Evolutionary conservation across 53 echinoderm and acorn worm genomes (phyloP).

Genomic region (Hippasteria phrygiana): DNA sequence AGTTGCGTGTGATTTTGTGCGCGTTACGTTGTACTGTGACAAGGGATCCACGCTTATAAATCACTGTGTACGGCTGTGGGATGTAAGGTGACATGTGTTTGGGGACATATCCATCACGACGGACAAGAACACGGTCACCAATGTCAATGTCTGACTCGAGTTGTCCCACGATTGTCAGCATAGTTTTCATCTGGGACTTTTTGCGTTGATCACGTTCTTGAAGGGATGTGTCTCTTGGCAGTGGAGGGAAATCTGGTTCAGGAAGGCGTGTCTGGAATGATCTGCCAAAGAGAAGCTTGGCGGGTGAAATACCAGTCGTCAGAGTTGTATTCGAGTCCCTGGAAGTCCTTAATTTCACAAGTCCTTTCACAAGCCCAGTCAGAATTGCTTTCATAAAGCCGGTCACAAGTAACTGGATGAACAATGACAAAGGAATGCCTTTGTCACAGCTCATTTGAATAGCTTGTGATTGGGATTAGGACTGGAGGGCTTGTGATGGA

Average conservation of each 20-base stretch:
- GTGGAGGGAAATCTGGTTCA: neutral
- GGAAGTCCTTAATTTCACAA: too few species aligned
- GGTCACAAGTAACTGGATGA: too few species aligned
- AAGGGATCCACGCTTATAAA: conserved; percentile 33
- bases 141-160: conserved; percentile 37
- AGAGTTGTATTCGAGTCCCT: too few species aligned
- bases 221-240: too few species aligned
- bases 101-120: conserved; percentile 58
- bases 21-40: conserved; percentile 32
- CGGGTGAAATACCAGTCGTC: neutral
- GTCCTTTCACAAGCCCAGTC: too few species aligned
- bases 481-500: too few species aligned
- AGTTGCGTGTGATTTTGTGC: conserved; percentile 32
- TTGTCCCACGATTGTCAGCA: conserved; percentile 52
- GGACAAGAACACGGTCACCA: conserved; percentile 64
- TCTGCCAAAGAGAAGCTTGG: conserved; percentile 15
- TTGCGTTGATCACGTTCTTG: too few species aligned
- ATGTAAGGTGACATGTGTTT: conserved; percentile 67
- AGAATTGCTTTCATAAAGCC: too few species aligned
- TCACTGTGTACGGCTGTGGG: conserved; percentile 51
- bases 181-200: conserved; percentile 62
- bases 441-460: too few species aligned
- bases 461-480: too few species aligned
- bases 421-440: too few species aligned
- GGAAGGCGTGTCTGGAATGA: conserved; percentile 4